A percentile compares a stretch with the other conserved stretches of the same genome.
These are phyloP conservation scores for Microtus pennsylvanicus DNA, from an alignment of 2,113 vertebrate genomes.

Conservation along the genomic window DNA sequence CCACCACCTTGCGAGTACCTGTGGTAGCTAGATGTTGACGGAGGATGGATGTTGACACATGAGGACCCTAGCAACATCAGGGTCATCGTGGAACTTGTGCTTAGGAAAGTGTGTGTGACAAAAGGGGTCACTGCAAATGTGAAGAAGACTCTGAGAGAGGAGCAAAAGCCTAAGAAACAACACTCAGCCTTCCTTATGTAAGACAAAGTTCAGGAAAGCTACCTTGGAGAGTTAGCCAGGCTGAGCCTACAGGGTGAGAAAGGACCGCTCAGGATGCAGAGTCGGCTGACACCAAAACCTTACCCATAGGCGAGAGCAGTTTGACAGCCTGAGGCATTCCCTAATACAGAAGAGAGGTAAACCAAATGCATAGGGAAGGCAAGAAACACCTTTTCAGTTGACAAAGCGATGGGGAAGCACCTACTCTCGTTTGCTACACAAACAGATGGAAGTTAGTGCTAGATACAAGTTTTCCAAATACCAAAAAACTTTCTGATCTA, in stretches of 20 bases:
- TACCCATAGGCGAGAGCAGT: background rate
- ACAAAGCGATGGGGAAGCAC: background rate
- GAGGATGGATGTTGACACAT: background rate
- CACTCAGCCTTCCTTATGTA: background rate
- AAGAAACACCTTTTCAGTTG: background rate
- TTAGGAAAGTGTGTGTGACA: background rate
- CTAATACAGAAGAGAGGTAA: background rate
- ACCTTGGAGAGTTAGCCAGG: background rate
- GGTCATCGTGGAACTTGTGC: background rate
- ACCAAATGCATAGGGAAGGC: background rate
- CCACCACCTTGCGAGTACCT: background rate
- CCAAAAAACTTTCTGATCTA: background rate
- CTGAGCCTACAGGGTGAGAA: slow-evolving; percentile 1
- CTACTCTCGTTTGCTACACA: background rate
- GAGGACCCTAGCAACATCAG: background rate
- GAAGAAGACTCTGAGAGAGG: background rate
- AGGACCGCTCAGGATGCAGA: background rate
- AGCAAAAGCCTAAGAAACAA: background rate
- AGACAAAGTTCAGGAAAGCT: background rate
- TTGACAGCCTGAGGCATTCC: background rate
- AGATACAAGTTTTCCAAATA: slow-evolving; percentile 15
- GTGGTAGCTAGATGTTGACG: background rate
- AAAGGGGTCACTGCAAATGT: background rate
- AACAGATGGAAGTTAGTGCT: slow-evolving; percentile 15
- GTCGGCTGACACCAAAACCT: background rate